These are phyloP conservation scores for Leucophenga varia DNA, from an alignment of 1,140 invertebrate species.

Conservation along the genomic window DNA sequence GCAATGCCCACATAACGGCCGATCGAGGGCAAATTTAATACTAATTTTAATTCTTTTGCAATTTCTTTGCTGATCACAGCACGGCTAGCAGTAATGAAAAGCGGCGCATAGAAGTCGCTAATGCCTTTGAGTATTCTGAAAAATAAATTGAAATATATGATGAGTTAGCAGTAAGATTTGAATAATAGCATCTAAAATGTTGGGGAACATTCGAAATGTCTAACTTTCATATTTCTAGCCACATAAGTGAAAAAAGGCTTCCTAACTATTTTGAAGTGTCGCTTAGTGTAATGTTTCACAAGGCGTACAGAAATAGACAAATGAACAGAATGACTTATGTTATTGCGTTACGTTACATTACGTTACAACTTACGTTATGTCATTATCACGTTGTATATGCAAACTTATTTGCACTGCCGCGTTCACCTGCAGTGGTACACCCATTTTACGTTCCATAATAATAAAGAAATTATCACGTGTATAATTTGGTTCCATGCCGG, in stretches of 20 bases:
- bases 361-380: conserved; percentile 60
- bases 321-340: too few species aligned
- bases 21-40: conserved; percentile 32
- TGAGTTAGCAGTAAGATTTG: too few species aligned
- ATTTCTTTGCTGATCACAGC: conserved; percentile 30
- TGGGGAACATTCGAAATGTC: too few species aligned
- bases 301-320: too few species aligned
- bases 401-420: conserved; percentile 75
- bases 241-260: too few species aligned
- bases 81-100: conserved; percentile 39
- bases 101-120: conserved; percentile 41
- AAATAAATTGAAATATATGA: background rate
- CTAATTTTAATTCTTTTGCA: conserved; percentile 36
- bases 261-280: too few species aligned
- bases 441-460: conserved; percentile 70
- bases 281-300: background rate
- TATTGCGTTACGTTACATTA: too few species aligned
- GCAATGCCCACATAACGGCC: conserved; percentile 36
- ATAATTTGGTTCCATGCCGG: conserved; percentile 69
- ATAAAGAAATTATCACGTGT: conserved; percentile 71
- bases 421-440: conserved; percentile 68
- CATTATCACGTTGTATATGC: conserved; percentile 60
- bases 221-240: too few species aligned
- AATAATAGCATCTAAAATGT: too few species aligned
- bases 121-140: conserved; percentile 34